Conservation (phyloP, 2,888 invertebrate genomes). For the Deilephila elpenor region DNA sequence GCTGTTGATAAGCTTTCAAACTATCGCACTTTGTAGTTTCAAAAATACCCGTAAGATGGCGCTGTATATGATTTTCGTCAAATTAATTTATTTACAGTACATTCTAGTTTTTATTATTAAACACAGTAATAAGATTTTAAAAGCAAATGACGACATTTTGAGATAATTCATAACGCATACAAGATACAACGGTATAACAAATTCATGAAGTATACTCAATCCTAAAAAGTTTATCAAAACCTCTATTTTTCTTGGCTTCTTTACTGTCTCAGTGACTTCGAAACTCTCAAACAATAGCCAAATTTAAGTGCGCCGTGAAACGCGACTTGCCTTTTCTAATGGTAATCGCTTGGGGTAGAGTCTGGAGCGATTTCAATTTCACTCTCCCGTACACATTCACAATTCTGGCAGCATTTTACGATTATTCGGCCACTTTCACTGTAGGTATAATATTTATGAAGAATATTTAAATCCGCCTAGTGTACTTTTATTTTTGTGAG, state of each 20-base stretch:
- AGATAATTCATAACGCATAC: no score
- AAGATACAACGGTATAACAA: no score
- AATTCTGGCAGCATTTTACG: conserved; percentile 38
- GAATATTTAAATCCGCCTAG: neutral
- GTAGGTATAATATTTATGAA: neutral
- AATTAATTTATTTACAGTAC: neutral
- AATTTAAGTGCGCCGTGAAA: neutral
- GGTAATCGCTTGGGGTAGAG: conserved; percentile 28
- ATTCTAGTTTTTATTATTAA: no score
- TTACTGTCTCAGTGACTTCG: neutral
- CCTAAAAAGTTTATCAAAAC: neutral
- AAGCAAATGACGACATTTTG: no score
- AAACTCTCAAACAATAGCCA: neutral
- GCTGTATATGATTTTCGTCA: neutral
- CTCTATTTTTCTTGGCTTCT: neutral
- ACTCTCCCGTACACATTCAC: conserved; percentile 42
- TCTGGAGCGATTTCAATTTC: conserved; percentile 44
- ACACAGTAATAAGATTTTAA: no score
- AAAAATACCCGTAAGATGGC: neutral
- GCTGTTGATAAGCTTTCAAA: neutral
- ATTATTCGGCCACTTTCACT: conserved; percentile 45
- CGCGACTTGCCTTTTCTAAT: neutral
- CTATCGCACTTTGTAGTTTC: neutral
- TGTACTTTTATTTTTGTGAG: neutral
- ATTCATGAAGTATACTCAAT: neutral